A percentile compares a stretch with the other conserved stretches of the same genome.
Evolutionary conservation across 2,113 vertebrate species (phyloP).

Genomic region (Origma solitaria): DNA sequence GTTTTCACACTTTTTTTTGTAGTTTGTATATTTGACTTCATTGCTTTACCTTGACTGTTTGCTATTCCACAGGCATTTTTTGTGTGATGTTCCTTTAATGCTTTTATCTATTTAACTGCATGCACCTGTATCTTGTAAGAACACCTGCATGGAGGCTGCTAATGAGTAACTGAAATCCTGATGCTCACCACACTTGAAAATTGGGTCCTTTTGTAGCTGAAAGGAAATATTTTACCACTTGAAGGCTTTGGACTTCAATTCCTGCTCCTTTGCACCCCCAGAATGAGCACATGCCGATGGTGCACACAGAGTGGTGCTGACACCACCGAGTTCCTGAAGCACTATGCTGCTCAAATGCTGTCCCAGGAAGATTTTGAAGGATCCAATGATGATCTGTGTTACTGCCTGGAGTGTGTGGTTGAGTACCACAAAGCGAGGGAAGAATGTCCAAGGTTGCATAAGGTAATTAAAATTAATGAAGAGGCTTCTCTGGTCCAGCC

Average conservation of each 20-base stretch:
- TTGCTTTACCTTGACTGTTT: background rate
- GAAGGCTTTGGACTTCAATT: background rate
- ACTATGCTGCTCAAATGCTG: conserved; percentile 58
- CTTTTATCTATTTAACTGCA: background rate
- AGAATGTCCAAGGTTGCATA: conserved; percentile 62
- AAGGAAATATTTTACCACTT: background rate
- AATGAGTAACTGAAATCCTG: background rate
- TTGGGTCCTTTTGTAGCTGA: background rate
- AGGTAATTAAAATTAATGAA: conserved; percentile 63
- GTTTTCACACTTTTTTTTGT: background rate
- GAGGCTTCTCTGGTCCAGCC: background rate
- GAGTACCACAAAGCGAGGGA: conserved; percentile 81
- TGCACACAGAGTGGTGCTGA: conserved; percentile 69
- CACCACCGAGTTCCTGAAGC: conserved; percentile 56
- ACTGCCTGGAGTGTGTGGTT: conserved; percentile 82
- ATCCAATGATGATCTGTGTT: conserved; percentile 77
- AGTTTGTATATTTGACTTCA: background rate
- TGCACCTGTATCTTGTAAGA: fast-evolving
- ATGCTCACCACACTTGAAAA: background rate
- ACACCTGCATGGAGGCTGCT: background rate
- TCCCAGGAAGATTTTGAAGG: conserved; percentile 56
- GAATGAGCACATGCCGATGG: conserved; percentile 86
- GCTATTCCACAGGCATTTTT: background rate
- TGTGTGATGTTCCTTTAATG: background rate
- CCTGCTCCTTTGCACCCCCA: background rate